Conservation (phyloP, 2,888 invertebrate species). For the Agonopterix arenella region DNA sequence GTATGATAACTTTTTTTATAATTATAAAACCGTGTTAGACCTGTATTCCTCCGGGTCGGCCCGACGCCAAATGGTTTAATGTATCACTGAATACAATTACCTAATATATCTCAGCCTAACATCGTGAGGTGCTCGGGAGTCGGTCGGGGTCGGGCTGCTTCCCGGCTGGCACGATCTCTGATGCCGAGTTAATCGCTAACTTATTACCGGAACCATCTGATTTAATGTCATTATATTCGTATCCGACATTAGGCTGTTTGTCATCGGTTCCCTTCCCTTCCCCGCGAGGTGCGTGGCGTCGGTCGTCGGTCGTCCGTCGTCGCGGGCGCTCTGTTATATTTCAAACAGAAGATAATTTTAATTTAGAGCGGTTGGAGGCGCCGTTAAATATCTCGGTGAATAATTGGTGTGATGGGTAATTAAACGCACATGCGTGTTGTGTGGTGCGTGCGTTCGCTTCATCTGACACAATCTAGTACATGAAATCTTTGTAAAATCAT, state of each 20-base stretch:
- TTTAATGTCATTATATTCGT: slow-evolving; percentile 27
- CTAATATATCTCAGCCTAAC: no score
- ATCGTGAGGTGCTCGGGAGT: no score
- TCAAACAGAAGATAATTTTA: slow-evolving; percentile 1
- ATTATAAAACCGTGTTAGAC: no score
- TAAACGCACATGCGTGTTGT: no score
- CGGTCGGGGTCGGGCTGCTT: no score
- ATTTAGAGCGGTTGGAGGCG: background rate
- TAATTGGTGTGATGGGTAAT: background rate
- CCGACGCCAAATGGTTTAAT: no score
- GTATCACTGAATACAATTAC: no score
- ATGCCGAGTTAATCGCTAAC: slow-evolving; percentile 27
- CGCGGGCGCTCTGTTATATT: slow-evolving; percentile 6
- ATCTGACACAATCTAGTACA: no score
- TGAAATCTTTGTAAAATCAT: no score
- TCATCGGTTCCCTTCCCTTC: slow-evolving; percentile 17
- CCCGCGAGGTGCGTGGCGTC: background rate
- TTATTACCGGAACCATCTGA: slow-evolving; percentile 35
- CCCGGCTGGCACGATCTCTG: background rate
- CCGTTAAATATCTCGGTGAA: background rate
- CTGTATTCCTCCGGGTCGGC: no score
- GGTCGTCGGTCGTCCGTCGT: background rate
- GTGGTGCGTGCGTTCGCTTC: no score
- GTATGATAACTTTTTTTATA: no score
- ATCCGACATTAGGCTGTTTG: slow-evolving; percentile 26